Base-by-base conservation (phyloP, 2,113 vertebrate genomes). In the Alouatta palliata region DNA sequence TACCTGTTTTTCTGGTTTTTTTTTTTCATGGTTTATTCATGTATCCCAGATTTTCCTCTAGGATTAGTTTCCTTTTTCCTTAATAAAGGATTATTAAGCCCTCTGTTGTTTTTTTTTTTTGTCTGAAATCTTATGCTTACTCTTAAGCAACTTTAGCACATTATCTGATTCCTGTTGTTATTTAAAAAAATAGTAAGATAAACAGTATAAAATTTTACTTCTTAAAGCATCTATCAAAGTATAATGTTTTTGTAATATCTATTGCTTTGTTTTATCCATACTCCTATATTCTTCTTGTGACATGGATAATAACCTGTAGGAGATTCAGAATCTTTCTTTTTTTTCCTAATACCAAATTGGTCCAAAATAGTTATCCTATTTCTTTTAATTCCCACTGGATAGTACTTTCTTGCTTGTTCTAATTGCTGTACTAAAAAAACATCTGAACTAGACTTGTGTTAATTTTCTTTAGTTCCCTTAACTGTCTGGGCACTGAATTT, bases 371-470 rank as follows among this genome's bases (percentile, higher is more conserved):
- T 77, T 81, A 49, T 96, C 47, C n/a, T 80, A 3, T 71, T 96
- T 95, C 35, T 76, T 96, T 92, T 92, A 43, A 79, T 94, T 95
- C 85, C 68, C 70, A 84, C n/a, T 75, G 88, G 84, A 68, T 71
- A 52, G n/a, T 94, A 92, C 35, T 93, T 89, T 82, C 52, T 86
- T 68, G 84, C 91, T 83, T 97, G 84, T 32, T 88, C 70, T 89
- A 93, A 95, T 88, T 97, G 54, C 49, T 92, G 80, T 76, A 76
- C 90, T 93, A 89, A 76, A 93, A 96, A 97, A 91, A 77, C 84
- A 83, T 43, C 45, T 77, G 52, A 71, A 49, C 64, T 87, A 54
- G 17, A 75, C 56, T 88, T 76, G 23, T 81, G 27, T 95, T 90
- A 58, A 81, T 77, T 94, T 94, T 80, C 71, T 85, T 88, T 86